Percentiles rank a stretch among this genome's conserved stretches.
Conservation (phyloP, 1,140 invertebrate species). For the Whitmania pigra region DNA sequence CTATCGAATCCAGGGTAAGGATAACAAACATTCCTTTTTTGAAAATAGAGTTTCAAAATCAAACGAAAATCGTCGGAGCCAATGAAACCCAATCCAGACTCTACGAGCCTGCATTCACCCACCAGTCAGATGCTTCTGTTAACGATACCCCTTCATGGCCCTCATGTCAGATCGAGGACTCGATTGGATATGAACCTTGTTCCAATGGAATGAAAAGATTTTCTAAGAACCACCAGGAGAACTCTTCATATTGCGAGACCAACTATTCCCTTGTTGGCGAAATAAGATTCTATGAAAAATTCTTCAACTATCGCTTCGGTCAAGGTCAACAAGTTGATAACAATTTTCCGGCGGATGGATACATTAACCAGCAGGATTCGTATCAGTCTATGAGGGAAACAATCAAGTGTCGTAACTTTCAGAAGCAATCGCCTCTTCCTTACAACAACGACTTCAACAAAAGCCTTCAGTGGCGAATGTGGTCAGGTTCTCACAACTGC, state of each 20-base stretch:
- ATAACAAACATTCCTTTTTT: conserved; percentile 4
- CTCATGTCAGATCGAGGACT: background rate
- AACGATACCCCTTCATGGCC: background rate
- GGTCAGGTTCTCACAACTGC: background rate
- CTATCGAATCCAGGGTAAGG: background rate
- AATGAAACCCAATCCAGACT: background rate
- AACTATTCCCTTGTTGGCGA: conserved; percentile 1
- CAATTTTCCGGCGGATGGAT: too few relatives aligned
- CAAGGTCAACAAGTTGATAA: background rate
- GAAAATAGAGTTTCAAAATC: conserved; percentile 1
- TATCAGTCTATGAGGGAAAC: too few relatives aligned
- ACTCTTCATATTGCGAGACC: background rate
- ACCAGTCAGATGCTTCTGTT: background rate
- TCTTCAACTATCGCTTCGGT: background rate
- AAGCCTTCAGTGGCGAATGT: background rate
- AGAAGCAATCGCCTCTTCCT: background rate
- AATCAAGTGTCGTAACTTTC: background rate
- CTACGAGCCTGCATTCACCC: background rate
- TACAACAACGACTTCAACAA: conserved; percentile 2
- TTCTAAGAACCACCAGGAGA: background rate
- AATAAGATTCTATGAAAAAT: conserved; percentile 6
- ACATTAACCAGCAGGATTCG: too few relatives aligned
- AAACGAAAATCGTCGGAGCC: background rate
- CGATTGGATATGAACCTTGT: background rate
- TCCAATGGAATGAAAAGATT: background rate